Percentiles rank a stretch among this genome's conserved stretches.
Evolutionary conservation across 1,140 invertebrate genomes (phyloP).

Genomic region (Papilio polytes): DNA sequence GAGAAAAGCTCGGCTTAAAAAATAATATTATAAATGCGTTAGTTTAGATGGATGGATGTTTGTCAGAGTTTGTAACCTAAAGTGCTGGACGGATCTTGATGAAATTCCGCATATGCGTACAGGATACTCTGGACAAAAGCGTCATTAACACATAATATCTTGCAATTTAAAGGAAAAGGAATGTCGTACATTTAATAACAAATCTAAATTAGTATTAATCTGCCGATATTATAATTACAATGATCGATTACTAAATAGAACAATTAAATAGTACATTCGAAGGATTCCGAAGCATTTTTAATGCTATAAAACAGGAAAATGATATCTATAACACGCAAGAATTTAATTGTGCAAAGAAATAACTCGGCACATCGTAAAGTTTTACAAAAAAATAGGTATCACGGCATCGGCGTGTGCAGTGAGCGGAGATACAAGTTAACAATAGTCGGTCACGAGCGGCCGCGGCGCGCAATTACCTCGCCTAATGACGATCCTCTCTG

Average conservation of each 20-base stretch:
- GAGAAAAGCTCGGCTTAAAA: background rate
- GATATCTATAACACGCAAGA: background rate
- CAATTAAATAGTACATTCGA: background rate
- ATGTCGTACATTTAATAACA: background rate
- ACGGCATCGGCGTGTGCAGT: background rate
- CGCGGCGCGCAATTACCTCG: constrained; percentile 1
- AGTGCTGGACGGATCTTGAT: too few relatives aligned
- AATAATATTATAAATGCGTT: too few relatives aligned
- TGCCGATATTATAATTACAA: background rate
- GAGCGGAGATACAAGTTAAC: background rate
- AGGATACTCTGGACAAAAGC: too few relatives aligned
- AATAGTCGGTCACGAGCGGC: constrained; percentile 1
- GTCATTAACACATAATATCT: background rate
- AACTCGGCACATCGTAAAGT: constrained; percentile 12
- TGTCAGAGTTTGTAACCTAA: too few relatives aligned
- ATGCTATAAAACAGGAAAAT: background rate
- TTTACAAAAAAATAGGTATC: constrained; percentile 6
- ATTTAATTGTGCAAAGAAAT: constrained; percentile 21
- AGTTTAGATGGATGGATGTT: too few relatives aligned
- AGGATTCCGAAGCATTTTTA: background rate
- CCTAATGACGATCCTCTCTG: constrained; percentile 10
- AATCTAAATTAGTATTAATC: background rate
- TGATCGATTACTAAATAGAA: background rate
- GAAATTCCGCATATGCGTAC: too few relatives aligned
- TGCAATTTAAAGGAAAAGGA: background rate